Conservation (phyloP, 2,797 vertebrate species). For the Semaprochilodus insignis region DNA sequence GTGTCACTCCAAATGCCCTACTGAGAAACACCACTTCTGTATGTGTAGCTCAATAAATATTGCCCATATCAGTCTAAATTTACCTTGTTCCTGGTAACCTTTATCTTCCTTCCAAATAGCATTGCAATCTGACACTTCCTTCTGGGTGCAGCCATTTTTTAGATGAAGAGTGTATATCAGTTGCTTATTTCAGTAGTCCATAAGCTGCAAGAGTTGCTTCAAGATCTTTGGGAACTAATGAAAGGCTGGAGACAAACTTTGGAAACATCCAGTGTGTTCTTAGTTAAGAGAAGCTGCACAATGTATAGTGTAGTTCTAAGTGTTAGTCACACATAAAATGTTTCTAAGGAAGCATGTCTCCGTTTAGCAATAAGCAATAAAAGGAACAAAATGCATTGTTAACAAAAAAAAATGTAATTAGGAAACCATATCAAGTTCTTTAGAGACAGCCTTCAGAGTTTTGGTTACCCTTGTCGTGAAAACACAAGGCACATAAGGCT, state of each 20-base stretch:
- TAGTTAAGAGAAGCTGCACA: too few relatives aligned
- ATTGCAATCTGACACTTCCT: too few relatives aligned
- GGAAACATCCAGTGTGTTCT: neutral
- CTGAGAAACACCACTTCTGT: too few relatives aligned
- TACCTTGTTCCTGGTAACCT: too few relatives aligned
- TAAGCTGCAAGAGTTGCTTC: neutral
- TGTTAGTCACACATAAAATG: neutral
- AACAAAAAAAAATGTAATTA: neutral
- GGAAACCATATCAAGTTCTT: neutral
- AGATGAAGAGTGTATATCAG: neutral
- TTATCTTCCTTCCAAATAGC: too few relatives aligned
- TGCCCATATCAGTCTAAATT: too few relatives aligned
- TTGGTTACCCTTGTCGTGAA: conserved; percentile 3
- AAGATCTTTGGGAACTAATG: neutral
- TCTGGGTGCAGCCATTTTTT: too few relatives aligned
- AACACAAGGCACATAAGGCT: conserved; percentile 4
- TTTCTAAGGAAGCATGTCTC: conserved; percentile 35
- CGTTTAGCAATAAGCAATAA: conserved; percentile 39
- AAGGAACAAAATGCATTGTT: neutral
- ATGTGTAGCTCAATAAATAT: too few relatives aligned
- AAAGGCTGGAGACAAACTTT: neutral
- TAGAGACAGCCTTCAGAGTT: neutral
- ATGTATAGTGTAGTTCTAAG: too few relatives aligned
- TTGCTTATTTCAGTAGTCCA: neutral
- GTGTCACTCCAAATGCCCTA: too few relatives aligned